Conservation (phyloP, 2,797 vertebrate species). For the Sebastiscus tertius region DNA sequence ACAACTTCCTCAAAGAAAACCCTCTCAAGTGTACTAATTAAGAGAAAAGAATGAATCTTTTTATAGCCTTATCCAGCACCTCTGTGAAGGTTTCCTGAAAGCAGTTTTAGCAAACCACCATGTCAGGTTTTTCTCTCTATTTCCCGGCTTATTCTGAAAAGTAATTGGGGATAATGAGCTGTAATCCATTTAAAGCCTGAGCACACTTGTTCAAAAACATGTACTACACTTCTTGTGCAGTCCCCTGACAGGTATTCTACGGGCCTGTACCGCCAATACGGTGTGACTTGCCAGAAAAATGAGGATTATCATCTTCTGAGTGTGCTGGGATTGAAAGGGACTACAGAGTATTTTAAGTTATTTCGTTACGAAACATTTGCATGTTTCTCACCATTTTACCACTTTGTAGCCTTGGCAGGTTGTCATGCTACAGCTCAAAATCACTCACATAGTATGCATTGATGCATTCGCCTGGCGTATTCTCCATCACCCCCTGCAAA, state of each 20-base stretch:
- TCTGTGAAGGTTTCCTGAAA: constrained; percentile 46
- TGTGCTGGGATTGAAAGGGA: constrained; percentile 21
- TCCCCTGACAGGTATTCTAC: constrained; percentile 50
- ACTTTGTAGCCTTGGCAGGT: constrained; percentile 26
- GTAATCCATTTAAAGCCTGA: constrained; percentile 73
- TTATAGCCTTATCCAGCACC: constrained; percentile 22
- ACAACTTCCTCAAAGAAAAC: constrained; percentile 1
- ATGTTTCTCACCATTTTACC: neutral
- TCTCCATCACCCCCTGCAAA: constrained; percentile 56
- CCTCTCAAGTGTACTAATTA: constrained; percentile 62
- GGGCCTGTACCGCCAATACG: constrained; percentile 1
- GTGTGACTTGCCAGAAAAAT: neutral
- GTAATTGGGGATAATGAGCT: constrained; percentile 73
- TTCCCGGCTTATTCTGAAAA: constrained; percentile 55
- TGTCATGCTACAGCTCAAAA: constrained; percentile 36
- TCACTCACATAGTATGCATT: constrained; percentile 43
- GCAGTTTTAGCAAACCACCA: constrained; percentile 41
- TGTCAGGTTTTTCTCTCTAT: constrained; percentile 35
- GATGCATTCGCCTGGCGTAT: constrained; percentile 49
- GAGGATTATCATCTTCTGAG: neutral
- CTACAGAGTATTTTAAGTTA: neutral
- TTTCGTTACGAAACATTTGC: neutral
- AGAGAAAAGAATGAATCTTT: constrained; percentile 31
- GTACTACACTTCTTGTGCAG: neutral
- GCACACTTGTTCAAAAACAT: constrained; percentile 41